These are phyloP conservation scores for Caenorhabditis auriculariae DNA, from an alignment of 2,888 invertebrate genomes.

Conservation along the genomic window DNA sequence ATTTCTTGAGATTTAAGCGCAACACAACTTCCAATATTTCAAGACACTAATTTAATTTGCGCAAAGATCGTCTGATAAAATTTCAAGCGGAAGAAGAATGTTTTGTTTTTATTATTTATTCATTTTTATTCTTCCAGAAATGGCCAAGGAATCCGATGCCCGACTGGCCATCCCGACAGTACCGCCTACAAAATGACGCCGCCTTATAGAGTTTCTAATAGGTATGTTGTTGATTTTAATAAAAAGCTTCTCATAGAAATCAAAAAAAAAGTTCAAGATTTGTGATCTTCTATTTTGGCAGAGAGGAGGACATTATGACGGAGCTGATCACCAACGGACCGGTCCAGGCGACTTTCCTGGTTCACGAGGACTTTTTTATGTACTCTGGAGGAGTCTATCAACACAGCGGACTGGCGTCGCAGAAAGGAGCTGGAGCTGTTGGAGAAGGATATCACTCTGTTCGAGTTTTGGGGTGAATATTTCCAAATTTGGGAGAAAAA, in stretches of 20 bases:
- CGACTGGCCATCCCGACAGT: slow-evolving; percentile 53
- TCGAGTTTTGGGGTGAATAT: slow-evolving; percentile 76
- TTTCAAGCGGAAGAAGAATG: too few species aligned
- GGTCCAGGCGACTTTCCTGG: slow-evolving; percentile 83
- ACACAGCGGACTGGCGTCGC: slow-evolving; percentile 62
- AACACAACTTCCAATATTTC: too few species aligned
- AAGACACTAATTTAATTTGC: too few species aligned
- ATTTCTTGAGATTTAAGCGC: too few species aligned
- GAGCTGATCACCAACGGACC: slow-evolving; percentile 88
- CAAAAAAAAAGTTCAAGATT: not conserved
- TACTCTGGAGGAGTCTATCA: slow-evolving; percentile 81
- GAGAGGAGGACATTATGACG: slow-evolving; percentile 80
- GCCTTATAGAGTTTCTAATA: slow-evolving; percentile 64
- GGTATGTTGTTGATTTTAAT: slow-evolving; percentile 1
- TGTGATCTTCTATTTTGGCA: slow-evolving; percentile 10
- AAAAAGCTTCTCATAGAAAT: not conserved
- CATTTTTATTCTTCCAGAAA: slow-evolving; percentile 10
- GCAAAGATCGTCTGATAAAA: too few species aligned
- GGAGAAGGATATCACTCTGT: slow-evolving; percentile 79
- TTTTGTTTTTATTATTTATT: not conserved
- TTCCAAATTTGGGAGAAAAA: not conserved
- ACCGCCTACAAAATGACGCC: slow-evolving; percentile 66
- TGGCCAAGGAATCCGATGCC: slow-evolving; percentile 58
- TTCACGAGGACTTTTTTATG: slow-evolving; percentile 88
- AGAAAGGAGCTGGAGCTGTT: slow-evolving; percentile 38